A percentile compares a stretch with the other conserved stretches of the same genome.
Evolutionary conservation across 2,888 invertebrate genomes (phyloP).

Genomic region (Saturnia japonica): DNA sequence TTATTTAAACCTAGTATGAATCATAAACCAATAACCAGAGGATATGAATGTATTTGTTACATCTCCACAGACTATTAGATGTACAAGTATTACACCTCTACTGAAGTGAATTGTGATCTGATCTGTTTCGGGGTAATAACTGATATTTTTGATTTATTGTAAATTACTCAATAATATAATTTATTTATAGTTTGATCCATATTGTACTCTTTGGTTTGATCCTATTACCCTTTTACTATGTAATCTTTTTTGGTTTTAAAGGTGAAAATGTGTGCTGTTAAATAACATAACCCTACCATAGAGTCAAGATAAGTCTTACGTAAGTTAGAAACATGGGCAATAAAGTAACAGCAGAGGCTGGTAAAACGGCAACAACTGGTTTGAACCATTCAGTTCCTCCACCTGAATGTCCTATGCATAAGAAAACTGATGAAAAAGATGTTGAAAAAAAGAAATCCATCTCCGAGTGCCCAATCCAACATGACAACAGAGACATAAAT

Average conservation of each 20-base stretch:
- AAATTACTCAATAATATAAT: too few relatives aligned
- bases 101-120: too few relatives aligned
- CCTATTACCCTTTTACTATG: neutral
- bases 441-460: conserved; percentile 37
- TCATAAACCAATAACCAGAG: too few relatives aligned
- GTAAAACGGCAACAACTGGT: conserved; percentile 40
- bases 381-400: conserved; percentile 75
- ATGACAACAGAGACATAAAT: conserved; percentile 86
- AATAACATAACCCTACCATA: conserved; percentile 59
- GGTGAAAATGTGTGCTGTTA: conserved; percentile 8
- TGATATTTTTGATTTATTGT: too few relatives aligned
- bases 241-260: neutral
- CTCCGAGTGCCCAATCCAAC: conserved; percentile 89
- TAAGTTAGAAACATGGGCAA: conserved; percentile 73
- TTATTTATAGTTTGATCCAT: too few relatives aligned
- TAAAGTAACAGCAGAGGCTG: conserved; percentile 65
- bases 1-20: too few relatives aligned
- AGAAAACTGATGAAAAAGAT: conserved; percentile 63
- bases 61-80: too few relatives aligned
- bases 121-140: too few relatives aligned
- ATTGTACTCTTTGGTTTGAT: too few relatives aligned
- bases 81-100: too few relatives aligned
- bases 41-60: too few relatives aligned
- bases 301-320: conserved; percentile 59
- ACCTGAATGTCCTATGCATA: conserved; percentile 94